phyloP scores from a whole-genome alignment of 2,888 invertebrate genomes.

The Lycocerus yunnanus region DNA sequence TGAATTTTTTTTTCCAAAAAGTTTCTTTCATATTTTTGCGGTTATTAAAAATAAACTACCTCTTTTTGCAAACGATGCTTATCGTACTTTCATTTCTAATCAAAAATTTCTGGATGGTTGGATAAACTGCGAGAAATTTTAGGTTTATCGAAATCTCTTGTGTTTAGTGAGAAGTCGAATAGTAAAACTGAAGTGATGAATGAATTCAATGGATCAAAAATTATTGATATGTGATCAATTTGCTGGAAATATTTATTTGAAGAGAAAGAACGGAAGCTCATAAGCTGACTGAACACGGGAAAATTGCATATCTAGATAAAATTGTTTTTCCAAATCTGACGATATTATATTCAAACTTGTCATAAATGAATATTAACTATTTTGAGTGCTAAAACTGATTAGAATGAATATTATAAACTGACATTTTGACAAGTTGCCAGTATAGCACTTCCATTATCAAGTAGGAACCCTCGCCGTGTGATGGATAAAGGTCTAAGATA shows the following conservation, averaged over 20 bases:
- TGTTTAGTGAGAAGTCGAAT: background rate
- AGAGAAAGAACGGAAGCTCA: no score
- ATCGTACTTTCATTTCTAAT: background rate
- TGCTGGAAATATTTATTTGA: background rate
- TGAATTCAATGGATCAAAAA: background rate
- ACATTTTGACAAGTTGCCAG: constrained; percentile 75
- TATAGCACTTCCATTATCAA: constrained; percentile 83
- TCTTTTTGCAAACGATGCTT: background rate
- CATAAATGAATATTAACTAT: constrained; percentile 69
- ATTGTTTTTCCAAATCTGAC: background rate
- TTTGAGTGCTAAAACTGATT: constrained; percentile 83
- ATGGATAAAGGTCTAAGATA: constrained; percentile 81
- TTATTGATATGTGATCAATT: background rate
- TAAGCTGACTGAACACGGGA: no score
- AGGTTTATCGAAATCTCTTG: background rate
- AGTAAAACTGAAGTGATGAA: background rate
- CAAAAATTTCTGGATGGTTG: background rate
- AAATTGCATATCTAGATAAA: no score
- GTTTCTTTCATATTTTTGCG: background rate
- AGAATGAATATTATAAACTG: constrained; percentile 78
- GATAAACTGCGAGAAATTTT: background rate
- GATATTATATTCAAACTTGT: background rate
- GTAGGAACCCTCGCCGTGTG: constrained; percentile 80
- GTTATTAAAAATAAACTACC: background rate
- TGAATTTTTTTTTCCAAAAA: background rate